Base-by-base conservation (phyloP, 2,797 vertebrate species). In the Spinibarbus caldwelli region DNA sequence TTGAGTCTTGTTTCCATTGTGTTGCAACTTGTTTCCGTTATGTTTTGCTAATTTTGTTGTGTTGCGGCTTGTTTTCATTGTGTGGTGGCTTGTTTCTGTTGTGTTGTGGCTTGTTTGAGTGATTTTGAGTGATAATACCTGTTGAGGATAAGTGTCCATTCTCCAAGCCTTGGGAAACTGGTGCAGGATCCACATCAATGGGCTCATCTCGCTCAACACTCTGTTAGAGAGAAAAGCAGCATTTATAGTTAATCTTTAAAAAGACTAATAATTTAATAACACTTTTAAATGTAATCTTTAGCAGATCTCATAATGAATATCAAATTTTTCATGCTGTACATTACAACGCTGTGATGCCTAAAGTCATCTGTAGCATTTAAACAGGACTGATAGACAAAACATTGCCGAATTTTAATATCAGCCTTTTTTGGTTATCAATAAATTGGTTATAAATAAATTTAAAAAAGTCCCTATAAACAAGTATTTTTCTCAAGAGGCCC, bases 191-290 rank as follows among this genome's bases (percentile, higher is more conserved):
- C 34, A 95, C 93, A 34, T 95, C 94, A 38, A 94, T 95, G 14
- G 94, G 94, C 83, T 96, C 95, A 80, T 95, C 95, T 78, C 94
- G 91, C 80, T 95, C 95, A 88, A 93, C 90, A 79, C 94, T 95
- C 95, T 96, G 78, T n/a, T n/a, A n/a, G n/a, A n/a, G n/a, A n/a
- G n/a, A 68, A 49, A 62, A 29, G 83, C 17, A 83, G 10, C 26
- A 66, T 31, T 80, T 73, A 49, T 11, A 14, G 4, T 70, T 71
- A 26, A 70, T 36, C 26, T 43, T 78, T 15, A 17, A 84, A 9
- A 52, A 57, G 31, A 52, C 19, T 29, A 57, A 29, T 21, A 1
- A 68, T 38, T 71, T 43, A 43, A 17, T 15, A n/a, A 38, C 34
- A 77, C 12, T 41, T 7, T 67, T n/a, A 17, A 57, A 77, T 41